These are phyloP conservation scores for Drosophila eohydei DNA, from an alignment of 2,888 invertebrate species.

Conservation along the genomic window DNA sequence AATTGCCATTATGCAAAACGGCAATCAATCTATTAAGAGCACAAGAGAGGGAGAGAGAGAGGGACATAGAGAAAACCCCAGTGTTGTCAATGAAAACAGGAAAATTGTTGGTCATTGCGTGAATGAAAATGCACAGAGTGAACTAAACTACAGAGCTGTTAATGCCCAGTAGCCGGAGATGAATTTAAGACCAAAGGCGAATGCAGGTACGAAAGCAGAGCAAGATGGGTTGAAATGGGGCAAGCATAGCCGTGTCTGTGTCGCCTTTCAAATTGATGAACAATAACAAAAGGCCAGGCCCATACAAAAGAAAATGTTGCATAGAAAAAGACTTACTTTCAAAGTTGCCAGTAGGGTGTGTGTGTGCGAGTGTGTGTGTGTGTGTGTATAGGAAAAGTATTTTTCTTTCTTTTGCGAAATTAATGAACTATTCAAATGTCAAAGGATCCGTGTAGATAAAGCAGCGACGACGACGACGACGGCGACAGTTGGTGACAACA, in stretches of 20 bases:
- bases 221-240: not conserved
- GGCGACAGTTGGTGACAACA: slow-evolving; percentile 74
- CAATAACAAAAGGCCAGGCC: slow-evolving; percentile 72
- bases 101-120: slow-evolving; percentile 45
- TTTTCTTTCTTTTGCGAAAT: slow-evolving; percentile 77
- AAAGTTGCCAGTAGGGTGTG: slow-evolving; percentile 58
- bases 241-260: slow-evolving; percentile 32
- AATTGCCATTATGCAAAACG: slow-evolving; percentile 48
- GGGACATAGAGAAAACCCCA: not conserved
- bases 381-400: slow-evolving; percentile 25
- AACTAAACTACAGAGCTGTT: slow-evolving; percentile 18
- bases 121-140: slow-evolving; percentile 35
- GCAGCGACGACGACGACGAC: slow-evolving; percentile 54
- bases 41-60: slow-evolving; percentile 17
- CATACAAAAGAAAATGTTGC: slow-evolving; percentile 71
- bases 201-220: not conserved
- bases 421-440: slow-evolving; percentile 81
- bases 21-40: slow-evolving; percentile 39
- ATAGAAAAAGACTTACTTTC: slow-evolving; percentile 72
- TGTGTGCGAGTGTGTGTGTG: slow-evolving; percentile 13
- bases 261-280: slow-evolving; percentile 80
- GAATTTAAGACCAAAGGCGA: slow-evolving; percentile 12
- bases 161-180: slow-evolving; percentile 30
- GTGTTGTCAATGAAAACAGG: slow-evolving; percentile 57
- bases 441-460: slow-evolving; percentile 77